Evolutionary conservation across 2,797 vertebrate genomes (phyloP), one percentile per base, ranked within the genome.

Genomic region (Scarus forsteni): DNA sequence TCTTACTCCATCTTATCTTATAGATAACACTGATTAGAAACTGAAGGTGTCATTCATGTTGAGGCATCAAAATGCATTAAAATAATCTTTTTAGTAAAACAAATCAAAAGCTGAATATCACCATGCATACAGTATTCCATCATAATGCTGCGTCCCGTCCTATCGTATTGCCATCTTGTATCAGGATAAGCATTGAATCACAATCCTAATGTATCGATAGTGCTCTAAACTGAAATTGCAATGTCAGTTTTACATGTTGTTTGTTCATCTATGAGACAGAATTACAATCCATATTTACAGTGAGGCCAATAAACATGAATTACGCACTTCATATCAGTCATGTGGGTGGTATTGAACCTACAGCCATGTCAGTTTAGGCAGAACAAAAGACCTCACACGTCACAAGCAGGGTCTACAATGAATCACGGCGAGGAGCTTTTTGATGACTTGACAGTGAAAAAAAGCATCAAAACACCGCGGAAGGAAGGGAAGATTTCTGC

Each of bases 391-490:
- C 42, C 39, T 57, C 19, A 38, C 43, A 54, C 45, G 16, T 63
- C 18, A 15, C 48, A 53, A 53, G 53, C 49, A 45, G 49, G 50
- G 8, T 55, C 58, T 46, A 36, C 59, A 70, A 40, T 52, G 3
- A 70, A 15, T 39, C 43, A 48, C 13, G 5, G 49, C 39, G 45
- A 70, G 44, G 64, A 48, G 39, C 19, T 8, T 73, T 72, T 60
- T 56, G 56, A 63, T 61, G 40, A 50, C 3, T 1, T 36, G 67
- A 71, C 62, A 69, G 60, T 10, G 3, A 15, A 81, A 59, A 40
- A 61, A 14, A 73, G 36, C 18, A 38, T 65, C 52, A 39, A 64
- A 72, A 73, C 67, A 62, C 35, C 65, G 6, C n/a, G 52, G 57
- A 61, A 62, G 46, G 53, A 46, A 39, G 40, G 18, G 45, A 44